Base-by-base conservation (phyloP, 2,797 vertebrate species). In the Ceryle rudis region DNA sequence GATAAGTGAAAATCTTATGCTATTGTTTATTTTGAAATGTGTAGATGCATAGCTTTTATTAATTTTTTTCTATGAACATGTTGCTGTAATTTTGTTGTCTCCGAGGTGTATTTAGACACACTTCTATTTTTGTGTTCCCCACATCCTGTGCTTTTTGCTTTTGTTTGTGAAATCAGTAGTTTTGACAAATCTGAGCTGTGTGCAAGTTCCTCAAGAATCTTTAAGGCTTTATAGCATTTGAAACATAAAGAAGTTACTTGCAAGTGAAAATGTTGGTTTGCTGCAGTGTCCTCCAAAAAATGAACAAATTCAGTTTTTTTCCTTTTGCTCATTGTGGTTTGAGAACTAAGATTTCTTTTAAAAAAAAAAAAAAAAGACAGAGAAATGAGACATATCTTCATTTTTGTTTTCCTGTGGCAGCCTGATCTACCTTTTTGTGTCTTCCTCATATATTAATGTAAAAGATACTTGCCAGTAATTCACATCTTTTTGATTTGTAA, bases 321-420 rank as follows among this genome's bases (percentile, higher is more conserved):
- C 23, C n/a, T 97, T 97, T 98, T 98, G 98, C 98, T 98, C 96
- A 98, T 95, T 97, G 98, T 98, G 98, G 98, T 98, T 98, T 98
- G 97, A 98, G 97, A 98, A 97, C 97, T 81, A 87, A 94, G 65
- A 78, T 77, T 66, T 97, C 89, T 77, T 94, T 55, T 93, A 94
- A 60, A 60, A 22, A 47, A 71, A 47, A 31, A 28, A 4, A 35
- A 31, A 62, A 35, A 61, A 37, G 6, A 2, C 1, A 54, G 9
- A 65, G 2, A 70, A 47, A 22, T 10, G 71, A 97, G 14, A 85
- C 51, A 71, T 28, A 79, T 57, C 84, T 89, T 93, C 77, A 90
- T 84, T 96, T 94, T 58, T 97, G 80, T 93, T 91, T 93, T 81
- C 62, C 47, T 96, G 70, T 97, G 92, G 86, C 10, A 96, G 60